phyloP scores from a whole-genome alignment of 2,797 vertebrate species.

The Scleropages formosus region DNA sequence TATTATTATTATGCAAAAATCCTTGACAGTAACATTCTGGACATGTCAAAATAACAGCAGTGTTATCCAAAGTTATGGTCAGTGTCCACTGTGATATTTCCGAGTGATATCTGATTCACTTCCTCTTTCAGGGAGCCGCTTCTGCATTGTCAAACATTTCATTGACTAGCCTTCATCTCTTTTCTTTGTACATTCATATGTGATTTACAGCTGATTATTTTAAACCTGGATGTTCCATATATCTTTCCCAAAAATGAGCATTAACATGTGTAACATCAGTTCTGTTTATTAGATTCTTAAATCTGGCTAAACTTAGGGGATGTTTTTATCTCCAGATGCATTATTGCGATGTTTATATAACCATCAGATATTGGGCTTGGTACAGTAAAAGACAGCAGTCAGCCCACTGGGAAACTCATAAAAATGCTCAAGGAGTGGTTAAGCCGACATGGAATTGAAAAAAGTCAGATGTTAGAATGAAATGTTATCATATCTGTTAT shows the following conservation, averaged over 20 bases:
- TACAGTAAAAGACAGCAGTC: not conserved
- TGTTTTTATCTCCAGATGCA: not conserved
- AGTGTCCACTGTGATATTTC: too few species aligned
- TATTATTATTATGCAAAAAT: too few species aligned
- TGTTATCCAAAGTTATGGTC: too few species aligned
- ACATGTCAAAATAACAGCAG: too few species aligned
- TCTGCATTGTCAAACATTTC: too few species aligned
- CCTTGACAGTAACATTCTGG: too few species aligned
- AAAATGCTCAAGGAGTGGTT: constrained; percentile 2
- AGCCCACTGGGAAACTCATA: not conserved
- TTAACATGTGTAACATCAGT: not conserved
- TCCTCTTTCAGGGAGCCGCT: too few species aligned
- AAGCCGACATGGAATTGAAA: constrained; percentile 1
- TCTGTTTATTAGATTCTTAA: not conserved
- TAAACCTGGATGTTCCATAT: not conserved
- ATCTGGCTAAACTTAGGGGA: not conserved
- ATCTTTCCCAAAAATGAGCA: not conserved
- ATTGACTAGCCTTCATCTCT: too few species aligned
- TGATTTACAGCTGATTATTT: too few species aligned
- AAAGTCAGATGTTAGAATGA: not conserved
- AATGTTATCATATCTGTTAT: not conserved
- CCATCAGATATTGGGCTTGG: not conserved
- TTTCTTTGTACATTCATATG: too few species aligned
- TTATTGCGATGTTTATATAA: not conserved
- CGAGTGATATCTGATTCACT: too few species aligned